These are phyloP conservation scores for Manacus vitellinus DNA, from an alignment of 2,113 vertebrate species.

Conservation along the genomic window DNA sequence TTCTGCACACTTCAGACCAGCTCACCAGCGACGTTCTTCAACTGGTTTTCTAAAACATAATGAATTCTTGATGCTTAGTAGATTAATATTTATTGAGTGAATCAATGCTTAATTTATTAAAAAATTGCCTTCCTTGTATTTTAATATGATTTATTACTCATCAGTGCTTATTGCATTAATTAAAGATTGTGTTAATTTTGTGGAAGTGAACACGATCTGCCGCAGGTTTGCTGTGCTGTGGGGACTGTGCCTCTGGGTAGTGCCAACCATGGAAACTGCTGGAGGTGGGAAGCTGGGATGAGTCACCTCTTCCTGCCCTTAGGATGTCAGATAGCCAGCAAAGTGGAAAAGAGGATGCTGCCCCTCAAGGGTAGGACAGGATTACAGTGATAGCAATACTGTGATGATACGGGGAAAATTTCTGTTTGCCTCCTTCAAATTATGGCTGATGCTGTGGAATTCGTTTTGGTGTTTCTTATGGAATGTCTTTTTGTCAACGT, in stretches of 20 bases:
- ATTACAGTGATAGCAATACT: neutral
- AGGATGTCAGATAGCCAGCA: neutral
- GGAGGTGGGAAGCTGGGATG: neutral
- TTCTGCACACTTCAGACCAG: neutral
- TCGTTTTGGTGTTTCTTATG: neutral
- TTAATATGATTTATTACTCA: conserved; percentile 67
- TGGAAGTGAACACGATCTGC: neutral
- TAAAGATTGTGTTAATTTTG: conserved; percentile 58
- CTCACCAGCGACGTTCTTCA: neutral
- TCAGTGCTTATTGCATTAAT: conserved; percentile 62
- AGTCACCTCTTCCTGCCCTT: neutral
- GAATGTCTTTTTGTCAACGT: neutral
- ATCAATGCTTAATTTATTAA: conserved; percentile 66
- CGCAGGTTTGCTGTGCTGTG: neutral
- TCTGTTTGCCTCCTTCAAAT: neutral
- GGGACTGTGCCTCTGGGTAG: neutral
- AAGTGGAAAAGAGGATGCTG: conserved; percentile 16
- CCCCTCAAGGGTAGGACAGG: conserved; percentile 3
- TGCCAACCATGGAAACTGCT: neutral
- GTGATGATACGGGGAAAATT: neutral
- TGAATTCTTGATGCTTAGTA: conserved; percentile 48
- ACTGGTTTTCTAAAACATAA: conserved; percentile 25
- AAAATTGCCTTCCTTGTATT: conserved; percentile 60
- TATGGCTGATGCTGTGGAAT: neutral
- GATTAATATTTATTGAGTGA: conserved; percentile 68